Conservation (phyloP, 2,113 vertebrate species). For the Callipepla squamata region DNA sequence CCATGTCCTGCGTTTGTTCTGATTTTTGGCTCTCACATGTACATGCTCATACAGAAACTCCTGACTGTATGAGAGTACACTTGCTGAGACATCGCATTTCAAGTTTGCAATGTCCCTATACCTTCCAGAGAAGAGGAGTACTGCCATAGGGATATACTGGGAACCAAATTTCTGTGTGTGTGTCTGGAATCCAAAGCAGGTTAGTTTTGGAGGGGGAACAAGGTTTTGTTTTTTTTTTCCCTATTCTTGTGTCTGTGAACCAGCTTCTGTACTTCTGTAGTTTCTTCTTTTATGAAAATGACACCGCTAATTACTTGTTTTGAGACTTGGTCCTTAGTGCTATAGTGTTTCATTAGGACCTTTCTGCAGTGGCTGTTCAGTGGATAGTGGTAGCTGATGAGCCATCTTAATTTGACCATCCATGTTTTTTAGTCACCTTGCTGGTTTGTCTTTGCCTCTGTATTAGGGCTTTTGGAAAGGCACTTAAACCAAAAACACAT, state of each 20-base stretch:
- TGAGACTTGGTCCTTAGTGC: not conserved
- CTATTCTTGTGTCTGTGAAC: not conserved
- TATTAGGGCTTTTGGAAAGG: not conserved
- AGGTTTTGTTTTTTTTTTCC: not conserved
- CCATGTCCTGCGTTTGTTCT: too few species aligned
- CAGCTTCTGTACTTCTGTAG: not conserved
- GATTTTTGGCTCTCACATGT: not conserved
- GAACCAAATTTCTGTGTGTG: not conserved
- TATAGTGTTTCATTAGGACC: not conserved
- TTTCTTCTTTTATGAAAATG: not conserved
- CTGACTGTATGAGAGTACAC: not conserved
- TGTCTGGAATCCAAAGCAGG: not conserved
- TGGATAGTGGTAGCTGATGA: not conserved
- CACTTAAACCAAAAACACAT: too few species aligned
- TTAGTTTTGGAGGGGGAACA: not conserved
- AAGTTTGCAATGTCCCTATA: not conserved
- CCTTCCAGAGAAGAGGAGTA: not conserved
- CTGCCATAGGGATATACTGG: not conserved
- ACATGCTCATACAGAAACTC: not conserved
- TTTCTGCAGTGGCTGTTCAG: not conserved
- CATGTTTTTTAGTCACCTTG: not conserved
- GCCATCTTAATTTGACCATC: not conserved
- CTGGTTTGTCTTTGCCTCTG: not conserved
- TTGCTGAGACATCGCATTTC: not conserved
- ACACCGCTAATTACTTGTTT: not conserved